Conservation (phyloP, 2,888 invertebrate species). For the Acanthosepion lycidas region DNA sequence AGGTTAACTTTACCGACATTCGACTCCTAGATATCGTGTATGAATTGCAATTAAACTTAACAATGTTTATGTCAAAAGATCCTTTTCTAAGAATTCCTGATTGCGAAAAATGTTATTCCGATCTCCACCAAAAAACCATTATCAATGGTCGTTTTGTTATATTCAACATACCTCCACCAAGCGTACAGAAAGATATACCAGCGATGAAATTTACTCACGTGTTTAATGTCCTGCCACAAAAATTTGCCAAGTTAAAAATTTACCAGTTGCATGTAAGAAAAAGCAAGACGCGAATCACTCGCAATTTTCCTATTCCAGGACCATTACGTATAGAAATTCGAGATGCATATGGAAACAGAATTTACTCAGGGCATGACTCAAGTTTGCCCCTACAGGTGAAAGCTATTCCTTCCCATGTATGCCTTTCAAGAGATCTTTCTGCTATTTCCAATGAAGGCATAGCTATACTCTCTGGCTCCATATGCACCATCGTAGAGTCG, state of each 20-base stretch:
- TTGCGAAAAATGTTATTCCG: conserved; percentile 50
- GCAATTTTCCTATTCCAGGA: background rate
- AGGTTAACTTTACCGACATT: conserved; percentile 52
- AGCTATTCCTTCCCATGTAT: background rate
- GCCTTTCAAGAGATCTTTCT: background rate
- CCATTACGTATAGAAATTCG: conserved; percentile 51
- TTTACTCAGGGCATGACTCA: conserved; percentile 58
- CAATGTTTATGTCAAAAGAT: conserved; percentile 55
- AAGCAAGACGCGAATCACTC: background rate
- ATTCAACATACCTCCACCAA: background rate
- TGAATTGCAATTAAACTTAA: conserved; percentile 46
- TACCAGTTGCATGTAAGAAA: background rate
- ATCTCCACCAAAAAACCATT: conserved; percentile 50
- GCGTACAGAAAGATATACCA: background rate
- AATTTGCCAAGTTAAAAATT: background rate
- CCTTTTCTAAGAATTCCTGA: conserved; percentile 57
- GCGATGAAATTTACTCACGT: background rate
- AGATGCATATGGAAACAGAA: conserved; percentile 53
- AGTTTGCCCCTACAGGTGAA: conserved; percentile 42
- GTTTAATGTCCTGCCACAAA: background rate
- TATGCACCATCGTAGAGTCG: background rate
- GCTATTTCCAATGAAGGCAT: background rate
- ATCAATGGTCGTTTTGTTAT: background rate
- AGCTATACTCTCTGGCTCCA: background rate
- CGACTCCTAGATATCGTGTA: conserved; percentile 54